Percentiles rank a stretch among this genome's conserved stretches.
phyloP scores from a whole-genome alignment of 2,113 vertebrate species.

The Ceyx melanurus region DNA sequence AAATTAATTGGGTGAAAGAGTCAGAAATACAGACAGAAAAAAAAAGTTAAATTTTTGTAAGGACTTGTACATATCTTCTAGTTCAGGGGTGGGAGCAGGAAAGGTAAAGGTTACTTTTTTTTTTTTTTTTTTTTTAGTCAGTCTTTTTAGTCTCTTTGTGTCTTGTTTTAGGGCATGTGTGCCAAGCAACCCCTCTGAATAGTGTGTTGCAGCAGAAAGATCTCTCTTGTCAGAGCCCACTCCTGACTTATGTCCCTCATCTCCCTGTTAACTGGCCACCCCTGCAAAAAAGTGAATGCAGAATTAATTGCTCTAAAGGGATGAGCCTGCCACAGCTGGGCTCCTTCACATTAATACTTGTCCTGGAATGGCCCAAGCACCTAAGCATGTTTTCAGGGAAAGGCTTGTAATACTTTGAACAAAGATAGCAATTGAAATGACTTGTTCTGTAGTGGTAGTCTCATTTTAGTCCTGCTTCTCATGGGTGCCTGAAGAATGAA shows the following conservation, averaged over 20 bases:
- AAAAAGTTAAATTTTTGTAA: background rate
- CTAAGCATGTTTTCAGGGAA: background rate
- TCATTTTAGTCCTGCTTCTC: fast-evolving
- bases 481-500: background rate
- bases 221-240: background rate
- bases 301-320: background rate
- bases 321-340: background rate
- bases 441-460: background rate
- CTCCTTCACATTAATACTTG: background rate
- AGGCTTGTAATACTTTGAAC: background rate
- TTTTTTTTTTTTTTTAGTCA: background rate
- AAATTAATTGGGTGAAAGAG: background rate
- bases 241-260: background rate
- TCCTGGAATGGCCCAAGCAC: background rate
- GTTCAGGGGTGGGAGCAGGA: background rate
- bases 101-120: background rate
- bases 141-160: too few species aligned
- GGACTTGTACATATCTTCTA: background rate
- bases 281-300: fast-evolving
- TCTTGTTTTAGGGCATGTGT: background rate
- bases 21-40: background rate
- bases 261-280: background rate
- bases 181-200: background rate
- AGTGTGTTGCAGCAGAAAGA: background rate
- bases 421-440: fast-evolving